These are phyloP conservation scores for Punctoribates punctum DNA, from an alignment of 2,888 invertebrate species.

Conservation along the genomic window DNA sequence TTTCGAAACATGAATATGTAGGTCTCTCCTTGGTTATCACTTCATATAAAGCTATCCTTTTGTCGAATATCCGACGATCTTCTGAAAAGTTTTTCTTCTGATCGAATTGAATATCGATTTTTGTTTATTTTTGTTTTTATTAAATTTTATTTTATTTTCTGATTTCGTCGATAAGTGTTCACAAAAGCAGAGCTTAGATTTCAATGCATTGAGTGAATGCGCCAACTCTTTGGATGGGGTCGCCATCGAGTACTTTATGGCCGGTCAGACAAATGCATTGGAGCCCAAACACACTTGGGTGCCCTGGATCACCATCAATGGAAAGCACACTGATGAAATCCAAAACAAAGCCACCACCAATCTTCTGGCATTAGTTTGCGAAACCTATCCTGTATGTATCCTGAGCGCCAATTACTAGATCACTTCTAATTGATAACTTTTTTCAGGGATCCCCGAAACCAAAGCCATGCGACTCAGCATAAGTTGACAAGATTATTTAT, in stretches of 20 bases:
- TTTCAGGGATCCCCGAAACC: not conserved
- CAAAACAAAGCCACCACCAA: not conserved
- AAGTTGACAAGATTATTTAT: not conserved
- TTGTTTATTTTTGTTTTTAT: not conserved
- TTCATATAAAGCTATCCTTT: too few species aligned
- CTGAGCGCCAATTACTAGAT: not conserved
- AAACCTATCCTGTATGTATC: not conserved
- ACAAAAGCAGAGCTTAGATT: not conserved
- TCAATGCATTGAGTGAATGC: conserved; percentile 1
- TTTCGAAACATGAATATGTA: too few species aligned
- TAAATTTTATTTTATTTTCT: not conserved
- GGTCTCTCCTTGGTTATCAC: too few species aligned
- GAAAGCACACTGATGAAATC: not conserved
- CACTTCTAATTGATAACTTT: too few species aligned
- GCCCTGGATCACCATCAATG: conserved; percentile 13
- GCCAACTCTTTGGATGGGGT: conserved; percentile 16
- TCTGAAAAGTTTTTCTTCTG: too few species aligned
- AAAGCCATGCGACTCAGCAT: not conserved
- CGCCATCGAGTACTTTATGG: conserved; percentile 28
- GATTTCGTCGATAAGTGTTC: not conserved
- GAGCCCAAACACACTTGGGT: not conserved
- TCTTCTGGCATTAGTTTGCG: not conserved
- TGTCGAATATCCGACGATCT: too few species aligned
- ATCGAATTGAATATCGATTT: conserved; percentile 6
- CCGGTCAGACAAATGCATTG: not conserved